phyloP scores from a whole-genome alignment of 2,113 vertebrate species.

The Tiliqua scincoides region DNA sequence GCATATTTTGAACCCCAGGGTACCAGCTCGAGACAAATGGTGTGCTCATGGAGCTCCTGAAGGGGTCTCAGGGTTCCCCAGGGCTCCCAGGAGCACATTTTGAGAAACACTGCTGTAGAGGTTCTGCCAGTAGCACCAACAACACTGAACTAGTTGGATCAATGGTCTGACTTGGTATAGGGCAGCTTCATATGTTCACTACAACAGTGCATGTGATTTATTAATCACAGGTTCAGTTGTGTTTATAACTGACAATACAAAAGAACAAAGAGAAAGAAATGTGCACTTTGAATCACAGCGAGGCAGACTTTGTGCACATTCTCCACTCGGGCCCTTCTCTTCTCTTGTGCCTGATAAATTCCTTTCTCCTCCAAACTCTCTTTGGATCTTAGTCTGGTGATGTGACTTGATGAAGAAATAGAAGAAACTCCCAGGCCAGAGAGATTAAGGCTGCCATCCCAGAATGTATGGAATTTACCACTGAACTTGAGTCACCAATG shows the following conservation, averaged over 20 bases:
- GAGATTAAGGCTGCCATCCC: neutral
- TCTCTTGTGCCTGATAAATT: neutral
- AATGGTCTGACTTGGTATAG: neutral
- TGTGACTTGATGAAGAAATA: neutral
- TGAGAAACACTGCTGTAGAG: too few relatives aligned
- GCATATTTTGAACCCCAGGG: too few relatives aligned
- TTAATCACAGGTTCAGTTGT: neutral
- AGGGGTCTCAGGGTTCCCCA: too few relatives aligned
- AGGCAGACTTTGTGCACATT: neutral
- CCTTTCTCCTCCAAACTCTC: neutral
- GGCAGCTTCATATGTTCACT: neutral
- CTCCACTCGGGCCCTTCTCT: neutral
- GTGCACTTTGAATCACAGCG: neutral
- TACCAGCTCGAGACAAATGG: too few relatives aligned
- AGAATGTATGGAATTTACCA: slow-evolving; percentile 33
- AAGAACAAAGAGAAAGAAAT: neutral
- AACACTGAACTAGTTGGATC: too few relatives aligned
- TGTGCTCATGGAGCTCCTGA: too few relatives aligned
- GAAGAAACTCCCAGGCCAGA: neutral
- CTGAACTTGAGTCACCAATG: neutral
- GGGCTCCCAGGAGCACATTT: too few relatives aligned
- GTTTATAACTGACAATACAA: neutral
- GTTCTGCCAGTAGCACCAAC: too few relatives aligned
- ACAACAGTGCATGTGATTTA: neutral
- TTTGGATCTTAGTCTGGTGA: neutral